A percentile compares a stretch with the other conserved stretches of the same genome.
phyloP scores from a whole-genome alignment of 1,140 invertebrate species.

The Leucophenga varia region DNA sequence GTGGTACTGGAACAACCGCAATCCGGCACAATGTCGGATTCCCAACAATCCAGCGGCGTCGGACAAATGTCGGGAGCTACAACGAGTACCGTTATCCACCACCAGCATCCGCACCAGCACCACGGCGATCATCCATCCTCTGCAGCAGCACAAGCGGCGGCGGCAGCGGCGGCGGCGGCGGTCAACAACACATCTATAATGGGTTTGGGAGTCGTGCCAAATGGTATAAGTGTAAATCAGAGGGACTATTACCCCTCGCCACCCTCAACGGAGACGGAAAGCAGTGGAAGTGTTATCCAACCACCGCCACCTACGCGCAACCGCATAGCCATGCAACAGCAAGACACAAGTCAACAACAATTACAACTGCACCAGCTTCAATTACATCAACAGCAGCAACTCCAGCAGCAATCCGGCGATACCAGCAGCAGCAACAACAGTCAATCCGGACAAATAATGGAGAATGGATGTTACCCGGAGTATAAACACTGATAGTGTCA shows the following conservation, averaged over 20 bases:
- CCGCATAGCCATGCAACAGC: slow-evolving; percentile 40
- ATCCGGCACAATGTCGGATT: slow-evolving; percentile 52
- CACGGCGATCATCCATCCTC: slow-evolving; percentile 55
- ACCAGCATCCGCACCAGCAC: slow-evolving; percentile 54
- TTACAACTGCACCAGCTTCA: slow-evolving; percentile 26
- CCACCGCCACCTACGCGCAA: slow-evolving; percentile 28
- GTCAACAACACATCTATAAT: slow-evolving; percentile 48
- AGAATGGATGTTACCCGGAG: slow-evolving; percentile 57
- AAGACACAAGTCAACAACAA: slow-evolving; percentile 32
- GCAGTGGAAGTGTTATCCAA: slow-evolving; percentile 57
- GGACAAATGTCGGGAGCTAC: slow-evolving; percentile 49
- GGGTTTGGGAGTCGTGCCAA: slow-evolving; percentile 48
- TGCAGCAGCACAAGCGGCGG: slow-evolving; percentile 36
- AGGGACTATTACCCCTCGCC: slow-evolving; percentile 57
- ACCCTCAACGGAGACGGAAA: slow-evolving; percentile 57
- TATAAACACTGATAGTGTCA: slow-evolving; percentile 62
- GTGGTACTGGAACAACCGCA: slow-evolving; percentile 57
- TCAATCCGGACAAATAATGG: slow-evolving; percentile 56
- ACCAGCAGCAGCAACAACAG: slow-evolving; percentile 57
- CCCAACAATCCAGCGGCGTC: slow-evolving; percentile 55
- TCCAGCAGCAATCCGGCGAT: slow-evolving; percentile 44
- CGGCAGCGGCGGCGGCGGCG: slow-evolving; percentile 29
- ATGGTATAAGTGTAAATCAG: slow-evolving; percentile 57
- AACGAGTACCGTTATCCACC: slow-evolving; percentile 48
- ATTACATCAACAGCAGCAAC: slow-evolving; percentile 38